A percentile compares a stretch with the other conserved stretches of the same genome.
These are phyloP conservation scores for Galaxias olidus DNA, from an alignment of 2,797 vertebrate genomes.

Conservation along the genomic window DNA sequence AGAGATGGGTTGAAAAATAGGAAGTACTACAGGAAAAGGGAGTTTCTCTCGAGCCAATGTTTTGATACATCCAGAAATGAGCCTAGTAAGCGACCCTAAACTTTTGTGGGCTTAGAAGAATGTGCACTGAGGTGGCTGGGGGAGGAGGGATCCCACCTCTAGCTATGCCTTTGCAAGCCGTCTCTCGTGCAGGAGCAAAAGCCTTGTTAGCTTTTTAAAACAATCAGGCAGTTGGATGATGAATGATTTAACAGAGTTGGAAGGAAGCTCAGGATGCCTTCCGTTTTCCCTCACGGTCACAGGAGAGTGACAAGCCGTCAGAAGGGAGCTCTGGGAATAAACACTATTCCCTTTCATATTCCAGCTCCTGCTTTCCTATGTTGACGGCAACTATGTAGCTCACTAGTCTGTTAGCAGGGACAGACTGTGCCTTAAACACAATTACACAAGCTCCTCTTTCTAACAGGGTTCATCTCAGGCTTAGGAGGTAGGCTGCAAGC, in stretches of 20 bases:
- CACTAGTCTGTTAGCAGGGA: conserved; percentile 63
- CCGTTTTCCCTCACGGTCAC: conserved; percentile 65
- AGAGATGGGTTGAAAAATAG: conserved; percentile 11
- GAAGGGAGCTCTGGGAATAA: conserved; percentile 76
- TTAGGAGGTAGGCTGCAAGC: conserved; percentile 36
- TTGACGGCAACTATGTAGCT: conserved; percentile 60
- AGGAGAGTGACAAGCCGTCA: conserved; percentile 75
- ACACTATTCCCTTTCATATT: conserved; percentile 78
- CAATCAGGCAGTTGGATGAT: conserved; percentile 81
- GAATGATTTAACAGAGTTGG: conserved; percentile 79
- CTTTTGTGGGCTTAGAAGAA: conserved; percentile 59
- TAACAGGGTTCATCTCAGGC: conserved; percentile 46
- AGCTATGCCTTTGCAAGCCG: conserved; percentile 57
- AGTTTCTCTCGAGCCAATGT: too few species aligned
- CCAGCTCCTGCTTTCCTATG: conserved; percentile 68
- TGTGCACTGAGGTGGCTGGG: conserved; percentile 36
- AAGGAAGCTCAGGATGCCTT: conserved; percentile 75
- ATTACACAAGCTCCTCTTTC: conserved; percentile 19
- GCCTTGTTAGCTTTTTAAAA: conserved; percentile 78
- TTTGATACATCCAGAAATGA: too few species aligned
- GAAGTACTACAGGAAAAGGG: conserved; percentile 23
- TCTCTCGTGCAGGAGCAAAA: conserved; percentile 55
- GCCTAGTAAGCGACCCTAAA: conserved; percentile 31
- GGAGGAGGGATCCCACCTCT: conserved; percentile 56
- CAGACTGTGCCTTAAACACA: conserved; percentile 22